Evolutionary conservation across 2,888 invertebrate genomes (phyloP).

Genomic region (Neoitamus cyanurus): DNA sequence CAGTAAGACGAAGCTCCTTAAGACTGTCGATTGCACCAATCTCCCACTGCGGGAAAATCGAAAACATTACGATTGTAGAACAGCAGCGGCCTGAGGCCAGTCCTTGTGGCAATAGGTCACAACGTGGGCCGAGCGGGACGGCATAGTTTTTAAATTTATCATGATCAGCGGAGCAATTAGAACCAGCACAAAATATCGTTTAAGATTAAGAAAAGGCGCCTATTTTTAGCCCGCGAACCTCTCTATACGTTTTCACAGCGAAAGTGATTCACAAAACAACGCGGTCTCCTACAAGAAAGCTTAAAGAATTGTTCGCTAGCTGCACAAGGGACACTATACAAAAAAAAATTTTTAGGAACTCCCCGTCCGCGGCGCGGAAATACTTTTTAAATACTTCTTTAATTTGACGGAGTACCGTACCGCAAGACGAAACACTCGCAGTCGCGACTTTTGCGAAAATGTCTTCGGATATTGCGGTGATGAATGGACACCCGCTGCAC

Average conservation of each 20-base stretch:
- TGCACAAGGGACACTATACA: background rate
- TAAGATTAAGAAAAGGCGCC: background rate
- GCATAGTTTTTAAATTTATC: conserved; percentile 19
- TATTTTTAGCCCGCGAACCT: conserved; percentile 15
- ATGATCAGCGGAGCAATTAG: conserved; percentile 20
- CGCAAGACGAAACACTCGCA: background rate
- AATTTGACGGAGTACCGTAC: background rate
- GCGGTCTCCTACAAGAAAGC: background rate
- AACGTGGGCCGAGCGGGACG: background rate
- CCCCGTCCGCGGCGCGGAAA: too few relatives aligned
- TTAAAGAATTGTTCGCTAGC: background rate
- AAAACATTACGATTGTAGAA: background rate
- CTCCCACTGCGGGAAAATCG: background rate
- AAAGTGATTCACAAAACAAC: background rate
- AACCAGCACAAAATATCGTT: conserved; percentile 21
- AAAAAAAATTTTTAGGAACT: background rate
- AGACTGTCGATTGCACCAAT: background rate
- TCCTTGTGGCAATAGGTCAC: background rate
- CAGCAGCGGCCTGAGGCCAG: background rate
- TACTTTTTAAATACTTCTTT: background rate
- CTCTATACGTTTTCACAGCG: background rate
- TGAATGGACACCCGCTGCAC: background rate
- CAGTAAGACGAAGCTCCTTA: background rate
- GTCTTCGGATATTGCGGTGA: background rate
- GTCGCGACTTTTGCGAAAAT: background rate